These are phyloP conservation scores for Siniperca undulata DNA, from an alignment of 2,797 vertebrate genomes.

Conservation along the genomic window DNA sequence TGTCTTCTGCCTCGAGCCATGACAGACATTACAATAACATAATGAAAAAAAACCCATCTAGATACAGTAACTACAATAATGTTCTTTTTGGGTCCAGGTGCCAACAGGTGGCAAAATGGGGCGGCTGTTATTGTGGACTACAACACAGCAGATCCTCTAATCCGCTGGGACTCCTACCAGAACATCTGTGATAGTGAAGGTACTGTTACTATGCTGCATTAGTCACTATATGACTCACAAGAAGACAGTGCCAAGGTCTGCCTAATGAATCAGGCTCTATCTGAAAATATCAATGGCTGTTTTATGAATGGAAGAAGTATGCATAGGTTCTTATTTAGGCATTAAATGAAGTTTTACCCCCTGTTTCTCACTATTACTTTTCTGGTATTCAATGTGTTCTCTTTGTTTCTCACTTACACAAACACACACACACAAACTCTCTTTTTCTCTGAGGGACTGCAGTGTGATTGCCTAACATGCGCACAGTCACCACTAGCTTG, in stretches of 20 bases:
- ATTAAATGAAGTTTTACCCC: neutral
- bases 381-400: neutral
- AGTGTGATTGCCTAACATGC: conserved; percentile 59
- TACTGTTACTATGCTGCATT: conserved; percentile 64
- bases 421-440: conserved; percentile 16
- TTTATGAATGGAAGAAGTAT: conserved; percentile 36
- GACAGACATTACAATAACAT: neutral
- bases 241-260: neutral
- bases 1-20: neutral
- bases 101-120: conserved; percentile 89
- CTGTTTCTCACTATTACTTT: neutral
- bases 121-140: conserved; percentile 91
- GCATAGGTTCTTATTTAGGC: neutral
- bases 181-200: conserved; percentile 92
- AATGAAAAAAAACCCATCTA: neutral
- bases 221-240: conserved; percentile 41
- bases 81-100: conserved; percentile 59
- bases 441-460: conserved; percentile 24
- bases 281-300: conserved; percentile 14
- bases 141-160: conserved; percentile 91
- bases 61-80: conserved; percentile 16
- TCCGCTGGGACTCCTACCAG: conserved; percentile 96
- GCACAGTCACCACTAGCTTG: conserved; percentile 25
- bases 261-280: conserved; percentile 23
- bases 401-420: conserved; percentile 12